Evolutionary conservation across 2,888 invertebrate species (phyloP).

Genomic region (Lottia gigantea): DNA sequence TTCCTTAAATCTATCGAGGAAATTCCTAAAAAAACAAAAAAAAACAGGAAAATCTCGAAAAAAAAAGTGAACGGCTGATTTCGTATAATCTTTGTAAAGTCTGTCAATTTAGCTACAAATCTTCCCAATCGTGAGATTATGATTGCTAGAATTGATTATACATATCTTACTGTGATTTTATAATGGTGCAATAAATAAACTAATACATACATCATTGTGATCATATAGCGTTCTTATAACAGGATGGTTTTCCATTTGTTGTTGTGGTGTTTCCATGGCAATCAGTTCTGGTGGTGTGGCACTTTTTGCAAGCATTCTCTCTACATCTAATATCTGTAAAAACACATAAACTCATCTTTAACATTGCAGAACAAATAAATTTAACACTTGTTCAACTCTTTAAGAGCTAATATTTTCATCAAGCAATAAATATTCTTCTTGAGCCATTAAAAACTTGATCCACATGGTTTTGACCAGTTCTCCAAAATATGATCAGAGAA

Average conservation of each 20-base stretch:
- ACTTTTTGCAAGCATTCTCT: constrained; percentile 98
- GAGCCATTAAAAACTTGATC: too few relatives aligned
- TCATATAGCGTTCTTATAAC: constrained; percentile 97
- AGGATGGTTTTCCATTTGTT: constrained; percentile 90
- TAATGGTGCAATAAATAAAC: neutral
- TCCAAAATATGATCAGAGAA: neutral
- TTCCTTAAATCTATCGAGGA: too few relatives aligned
- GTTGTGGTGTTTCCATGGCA: constrained; percentile 67
- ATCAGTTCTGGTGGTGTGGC: constrained; percentile 74
- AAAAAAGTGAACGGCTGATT: neutral
- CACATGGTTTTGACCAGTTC: too few relatives aligned
- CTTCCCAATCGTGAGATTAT: neutral
- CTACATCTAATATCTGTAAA: constrained; percentile 91
- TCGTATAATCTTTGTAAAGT: too few relatives aligned
- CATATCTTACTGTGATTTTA: neutral
- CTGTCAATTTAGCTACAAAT: neutral
- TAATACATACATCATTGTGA: constrained; percentile 81
- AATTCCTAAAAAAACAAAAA: too few relatives aligned
- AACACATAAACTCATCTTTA: neutral
- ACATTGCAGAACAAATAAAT: neutral
- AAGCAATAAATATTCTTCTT: too few relatives aligned
- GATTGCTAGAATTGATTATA: too few relatives aligned
- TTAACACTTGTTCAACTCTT: too few relatives aligned
- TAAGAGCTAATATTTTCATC: too few relatives aligned
- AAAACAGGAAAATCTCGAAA: too few relatives aligned